phyloP scores from a whole-genome alignment of 2,797 vertebrate species.

The Eulemur coronatus region DNA sequence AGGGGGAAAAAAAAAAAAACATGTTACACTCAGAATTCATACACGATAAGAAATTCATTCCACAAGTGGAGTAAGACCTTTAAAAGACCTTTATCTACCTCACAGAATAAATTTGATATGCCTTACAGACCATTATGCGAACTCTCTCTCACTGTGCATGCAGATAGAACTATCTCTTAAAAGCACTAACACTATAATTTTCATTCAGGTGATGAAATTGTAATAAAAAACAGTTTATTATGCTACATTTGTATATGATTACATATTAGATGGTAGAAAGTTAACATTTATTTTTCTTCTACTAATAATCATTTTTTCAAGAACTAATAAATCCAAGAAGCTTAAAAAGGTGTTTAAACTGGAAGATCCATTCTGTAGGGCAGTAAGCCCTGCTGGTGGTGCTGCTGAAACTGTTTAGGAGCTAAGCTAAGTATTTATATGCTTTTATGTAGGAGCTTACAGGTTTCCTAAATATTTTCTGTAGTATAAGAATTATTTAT shows the following conservation, averaged over 20 bases:
- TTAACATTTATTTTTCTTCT: constrained; percentile 77
- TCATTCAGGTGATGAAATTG: constrained; percentile 79
- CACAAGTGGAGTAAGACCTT: constrained; percentile 87
- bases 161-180: constrained; percentile 76
- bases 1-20: constrained; percentile 72
- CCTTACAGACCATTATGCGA: constrained; percentile 83
- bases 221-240: constrained; percentile 79
- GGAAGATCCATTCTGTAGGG: constrained; percentile 25
- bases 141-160: constrained; percentile 78
- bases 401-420: constrained; percentile 57
- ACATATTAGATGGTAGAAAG: constrained; percentile 71
- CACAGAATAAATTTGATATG: constrained; percentile 85
- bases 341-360: constrained; percentile 74
- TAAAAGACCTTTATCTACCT: constrained; percentile 86
- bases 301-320: constrained; percentile 76
- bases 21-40: constrained; percentile 81
- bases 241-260: constrained; percentile 78
- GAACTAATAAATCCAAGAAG: constrained; percentile 70
- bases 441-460: neutral
- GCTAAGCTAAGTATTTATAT: neutral
- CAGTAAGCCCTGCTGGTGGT: constrained; percentile 51
- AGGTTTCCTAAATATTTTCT: neutral
- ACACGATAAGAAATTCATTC: constrained; percentile 86
- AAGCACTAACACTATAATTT: constrained; percentile 78
- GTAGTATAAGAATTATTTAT: neutral